phyloP scores from a whole-genome alignment of 2,797 vertebrate genomes.

The Spinibarbus caldwelli region DNA sequence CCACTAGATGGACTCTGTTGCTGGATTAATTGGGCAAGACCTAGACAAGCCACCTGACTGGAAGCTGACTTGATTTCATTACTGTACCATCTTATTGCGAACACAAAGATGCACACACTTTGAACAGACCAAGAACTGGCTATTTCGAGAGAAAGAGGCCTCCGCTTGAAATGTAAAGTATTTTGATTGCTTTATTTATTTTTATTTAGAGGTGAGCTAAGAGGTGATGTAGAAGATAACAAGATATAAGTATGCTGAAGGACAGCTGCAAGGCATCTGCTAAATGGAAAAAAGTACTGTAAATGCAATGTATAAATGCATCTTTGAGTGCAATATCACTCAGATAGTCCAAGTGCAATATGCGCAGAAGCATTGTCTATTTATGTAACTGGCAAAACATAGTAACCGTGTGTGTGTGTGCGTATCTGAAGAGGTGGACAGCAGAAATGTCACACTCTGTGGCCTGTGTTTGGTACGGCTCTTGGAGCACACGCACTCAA shows the following conservation, averaged over 20 bases:
- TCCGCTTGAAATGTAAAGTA: not conserved
- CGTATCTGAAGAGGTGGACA: not conserved
- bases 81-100: constrained; percentile 63
- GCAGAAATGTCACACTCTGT: constrained; percentile 3
- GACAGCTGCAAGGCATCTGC: not conserved
- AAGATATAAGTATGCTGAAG: not conserved
- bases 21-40: constrained; percentile 73
- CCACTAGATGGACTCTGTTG: constrained; percentile 66
- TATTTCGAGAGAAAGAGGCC: not conserved
- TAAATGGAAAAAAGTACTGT: not conserved
- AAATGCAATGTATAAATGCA: not conserved
- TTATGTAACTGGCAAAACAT: not conserved
- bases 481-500: not conserved
- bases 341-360: not conserved
- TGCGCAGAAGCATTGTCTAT: not conserved
- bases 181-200: not conserved
- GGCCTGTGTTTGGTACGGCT: constrained; percentile 17
- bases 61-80: constrained; percentile 67
- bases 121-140: not conserved
- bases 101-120: not conserved
- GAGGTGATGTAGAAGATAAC: not conserved
- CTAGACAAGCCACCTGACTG: constrained; percentile 64
- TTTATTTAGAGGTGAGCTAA: too few species aligned
- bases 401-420: not conserved
- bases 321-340: not conserved